Evolutionary conservation across 2,797 vertebrate species (phyloP).

Genomic region (Rhinella marina): DNA sequence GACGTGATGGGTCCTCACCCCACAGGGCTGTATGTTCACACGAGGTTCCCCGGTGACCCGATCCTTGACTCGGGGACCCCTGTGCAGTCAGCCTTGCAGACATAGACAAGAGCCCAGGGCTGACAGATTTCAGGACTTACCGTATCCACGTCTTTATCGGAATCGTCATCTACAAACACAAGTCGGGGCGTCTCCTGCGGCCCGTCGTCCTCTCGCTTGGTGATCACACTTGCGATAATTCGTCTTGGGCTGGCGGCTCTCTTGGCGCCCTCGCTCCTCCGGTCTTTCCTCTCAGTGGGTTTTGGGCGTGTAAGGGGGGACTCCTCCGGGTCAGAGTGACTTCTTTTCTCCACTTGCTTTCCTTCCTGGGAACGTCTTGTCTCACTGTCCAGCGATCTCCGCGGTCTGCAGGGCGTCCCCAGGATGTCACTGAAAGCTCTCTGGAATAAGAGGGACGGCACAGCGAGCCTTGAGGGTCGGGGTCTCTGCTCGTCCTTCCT

Average conservation of each 20-base stretch:
- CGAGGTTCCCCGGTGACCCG: no score
- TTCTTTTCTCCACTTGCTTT: slow-evolving; percentile 19
- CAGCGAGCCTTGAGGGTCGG: slow-evolving; percentile 53
- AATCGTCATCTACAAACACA: slow-evolving; percentile 50
- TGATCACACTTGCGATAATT: neutral
- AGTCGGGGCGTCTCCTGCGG: neutral
- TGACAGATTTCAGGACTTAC: slow-evolving; percentile 7
- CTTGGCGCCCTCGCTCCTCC: neutral
- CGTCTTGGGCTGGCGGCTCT: neutral
- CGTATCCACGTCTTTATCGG: neutral
- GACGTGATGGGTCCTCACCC: no score
- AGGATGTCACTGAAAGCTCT: slow-evolving; percentile 65
- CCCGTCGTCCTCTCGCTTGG: neutral
- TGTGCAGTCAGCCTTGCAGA: no score
- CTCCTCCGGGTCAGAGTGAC: neutral
- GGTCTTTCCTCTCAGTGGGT: neutral
- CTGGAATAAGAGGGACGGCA: slow-evolving; percentile 61
- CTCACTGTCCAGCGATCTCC: slow-evolving; percentile 44
- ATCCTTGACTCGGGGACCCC: no score
- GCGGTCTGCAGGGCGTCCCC: slow-evolving; percentile 57
- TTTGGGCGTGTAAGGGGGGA: neutral
- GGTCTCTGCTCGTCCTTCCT: neutral
- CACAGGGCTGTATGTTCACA: no score
- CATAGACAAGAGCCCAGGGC: no score
- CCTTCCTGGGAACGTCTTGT: neutral